Conservation (phyloP, 2,113 vertebrate species). For the Cygnus atratus region DNA sequence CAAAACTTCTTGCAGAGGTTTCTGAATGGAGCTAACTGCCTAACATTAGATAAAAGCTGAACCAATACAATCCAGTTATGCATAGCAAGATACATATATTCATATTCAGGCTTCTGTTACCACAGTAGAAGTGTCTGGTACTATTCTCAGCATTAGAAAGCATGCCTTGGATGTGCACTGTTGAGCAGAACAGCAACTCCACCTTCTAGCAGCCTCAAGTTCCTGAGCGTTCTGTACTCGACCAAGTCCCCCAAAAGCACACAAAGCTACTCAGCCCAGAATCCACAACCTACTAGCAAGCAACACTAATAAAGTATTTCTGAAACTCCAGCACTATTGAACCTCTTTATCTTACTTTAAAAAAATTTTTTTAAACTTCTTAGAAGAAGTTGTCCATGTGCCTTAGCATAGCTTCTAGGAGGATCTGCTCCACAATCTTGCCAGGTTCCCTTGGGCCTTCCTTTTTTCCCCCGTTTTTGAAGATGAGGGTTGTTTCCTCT, state of each 20-base stretch:
- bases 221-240: no score
- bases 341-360: background rate
- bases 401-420: no score
- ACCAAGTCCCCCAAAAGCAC: background rate
- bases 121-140: accelerated
- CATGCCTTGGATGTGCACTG: background rate
- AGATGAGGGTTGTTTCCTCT: no score
- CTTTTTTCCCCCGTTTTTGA: no score
- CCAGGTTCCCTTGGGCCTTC: no score
- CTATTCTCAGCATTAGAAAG: background rate
- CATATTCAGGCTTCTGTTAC: background rate
- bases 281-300: background rate
- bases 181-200: background rate
- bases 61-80: background rate
- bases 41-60: background rate
- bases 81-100: background rate
- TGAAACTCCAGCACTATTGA: background rate
- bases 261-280: background rate
- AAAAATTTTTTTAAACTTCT: background rate
- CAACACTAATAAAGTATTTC: background rate
- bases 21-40: background rate
- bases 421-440: no score
- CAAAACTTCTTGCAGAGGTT: background rate
- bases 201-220: accelerated
- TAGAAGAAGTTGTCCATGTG: background rate